phyloP scores from a whole-genome alignment of 2,888 invertebrate species.

The Venusia cambrica region DNA sequence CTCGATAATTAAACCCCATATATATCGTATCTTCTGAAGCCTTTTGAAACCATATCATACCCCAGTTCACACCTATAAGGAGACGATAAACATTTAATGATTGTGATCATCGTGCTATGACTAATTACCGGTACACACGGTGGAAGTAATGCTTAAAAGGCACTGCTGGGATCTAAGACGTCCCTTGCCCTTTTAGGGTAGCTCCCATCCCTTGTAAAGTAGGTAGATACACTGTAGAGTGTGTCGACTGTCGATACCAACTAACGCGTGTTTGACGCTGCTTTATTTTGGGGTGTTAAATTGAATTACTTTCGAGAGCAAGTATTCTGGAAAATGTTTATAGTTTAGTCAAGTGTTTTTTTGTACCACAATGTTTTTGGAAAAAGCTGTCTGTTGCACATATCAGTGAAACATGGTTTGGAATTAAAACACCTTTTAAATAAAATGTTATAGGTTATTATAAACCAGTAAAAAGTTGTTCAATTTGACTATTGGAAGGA shows the following conservation, averaged over 20 bases:
- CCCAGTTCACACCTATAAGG: constrained; percentile 19
- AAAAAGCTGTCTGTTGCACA: no score
- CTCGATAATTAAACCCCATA: no score
- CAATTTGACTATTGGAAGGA: constrained; percentile 63
- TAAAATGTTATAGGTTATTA: constrained; percentile 1
- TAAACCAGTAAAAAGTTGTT: constrained; percentile 44
- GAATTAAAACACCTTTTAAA: no score
- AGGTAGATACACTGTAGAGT: constrained; percentile 28
- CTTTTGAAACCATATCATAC: constrained; percentile 16
- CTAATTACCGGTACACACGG: constrained; percentile 57
- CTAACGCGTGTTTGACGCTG: constrained; percentile 45
- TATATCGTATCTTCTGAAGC: no score
- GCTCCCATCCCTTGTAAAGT: constrained; percentile 33
- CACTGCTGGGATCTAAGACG: constrained; percentile 44
- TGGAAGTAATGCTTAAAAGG: constrained; percentile 65
- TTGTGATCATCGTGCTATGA: constrained; percentile 55
- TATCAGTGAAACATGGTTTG: no score
- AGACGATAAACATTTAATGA: constrained; percentile 33
- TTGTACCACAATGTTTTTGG: background rate
- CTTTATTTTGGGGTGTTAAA: constrained; percentile 62
- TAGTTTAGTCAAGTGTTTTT: constrained; percentile 28
- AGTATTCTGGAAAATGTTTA: constrained; percentile 57
- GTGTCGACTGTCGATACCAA: constrained; percentile 43
- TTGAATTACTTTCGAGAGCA: constrained; percentile 54
- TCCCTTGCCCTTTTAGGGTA: constrained; percentile 44